These are phyloP conservation scores for Zoroaster sp. DNA, from an alignment of 53 echinoderm and acorn worm species.

Conservation along the genomic window DNA sequence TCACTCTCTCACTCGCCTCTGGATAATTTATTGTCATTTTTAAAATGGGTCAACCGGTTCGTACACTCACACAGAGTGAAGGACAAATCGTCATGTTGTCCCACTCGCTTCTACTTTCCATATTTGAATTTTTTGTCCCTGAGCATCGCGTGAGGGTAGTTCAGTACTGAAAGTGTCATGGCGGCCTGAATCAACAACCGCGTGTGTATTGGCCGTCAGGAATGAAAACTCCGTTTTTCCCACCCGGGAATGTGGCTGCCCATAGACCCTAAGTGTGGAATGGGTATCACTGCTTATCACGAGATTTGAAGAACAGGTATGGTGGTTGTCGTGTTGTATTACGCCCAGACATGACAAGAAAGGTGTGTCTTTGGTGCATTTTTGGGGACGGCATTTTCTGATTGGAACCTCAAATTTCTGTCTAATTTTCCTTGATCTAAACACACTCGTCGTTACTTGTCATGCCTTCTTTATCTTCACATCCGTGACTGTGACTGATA, in stretches of 20 bases:
- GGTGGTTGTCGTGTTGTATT: background rate
- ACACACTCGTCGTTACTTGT: too few species aligned
- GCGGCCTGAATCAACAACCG: slow-evolving; percentile 8
- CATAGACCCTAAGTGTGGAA: slow-evolving; percentile 94
- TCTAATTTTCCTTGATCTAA: too few species aligned
- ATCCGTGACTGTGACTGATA: too few species aligned
- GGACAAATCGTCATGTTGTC: too few species aligned
- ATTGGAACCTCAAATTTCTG: too few species aligned
- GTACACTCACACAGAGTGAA: background rate
- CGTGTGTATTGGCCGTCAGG: background rate
- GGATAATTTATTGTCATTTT: background rate
- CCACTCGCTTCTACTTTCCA: slow-evolving; percentile 53
- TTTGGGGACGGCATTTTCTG: background rate
- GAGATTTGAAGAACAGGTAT: slow-evolving; percentile 95
- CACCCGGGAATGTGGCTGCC: slow-evolving; percentile 80
- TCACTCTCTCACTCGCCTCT: background rate
- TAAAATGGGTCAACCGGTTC: background rate
- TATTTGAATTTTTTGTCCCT: slow-evolving; percentile 55
- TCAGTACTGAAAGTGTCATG: slow-evolving; percentile 32
- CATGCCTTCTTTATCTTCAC: too few species aligned
- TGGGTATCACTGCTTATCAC: slow-evolving; percentile 90
- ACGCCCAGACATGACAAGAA: background rate
- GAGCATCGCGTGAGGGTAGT: slow-evolving; percentile 39
- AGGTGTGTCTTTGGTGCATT: background rate
- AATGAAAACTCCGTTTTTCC: background rate